Conservation (phyloP, 53 echinoderm and acorn worm genomes). For the Henricia sp. region DNA sequence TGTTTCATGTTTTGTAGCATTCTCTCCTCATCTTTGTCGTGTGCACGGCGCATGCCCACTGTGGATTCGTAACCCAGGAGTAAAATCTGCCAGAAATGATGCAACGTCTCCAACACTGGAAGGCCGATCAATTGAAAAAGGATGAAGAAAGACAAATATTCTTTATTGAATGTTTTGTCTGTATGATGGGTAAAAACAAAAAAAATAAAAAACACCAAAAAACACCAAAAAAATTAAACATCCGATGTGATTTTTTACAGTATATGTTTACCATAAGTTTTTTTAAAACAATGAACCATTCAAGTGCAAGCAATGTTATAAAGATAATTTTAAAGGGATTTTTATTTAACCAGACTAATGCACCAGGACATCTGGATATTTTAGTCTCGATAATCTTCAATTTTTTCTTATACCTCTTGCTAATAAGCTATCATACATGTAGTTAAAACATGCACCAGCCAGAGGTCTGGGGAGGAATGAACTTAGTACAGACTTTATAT, state of each 20-base stretch:
- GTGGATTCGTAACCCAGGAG: not conserved
- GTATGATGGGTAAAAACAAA: not conserved
- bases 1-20: slow-evolving; percentile 14
- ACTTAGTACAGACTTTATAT: not conserved
- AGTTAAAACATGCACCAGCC: not conserved
- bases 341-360: not conserved
- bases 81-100: not conserved
- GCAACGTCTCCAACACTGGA: not conserved
- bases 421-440: no score
- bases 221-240: not conserved
- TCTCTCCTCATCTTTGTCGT: slow-evolving; percentile 43
- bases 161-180: not conserved
- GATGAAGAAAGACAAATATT: not conserved
- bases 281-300: slow-evolving; percentile 15
- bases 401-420: not conserved
- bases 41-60: not conserved
- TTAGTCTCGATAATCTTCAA: not conserved
- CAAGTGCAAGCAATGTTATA: slow-evolving; percentile 39
- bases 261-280: slow-evolving; percentile 20
- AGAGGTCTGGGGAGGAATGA: not conserved
- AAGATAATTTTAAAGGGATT: slow-evolving; percentile 7
- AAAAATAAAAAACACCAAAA: not conserved
- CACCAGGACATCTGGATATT: not conserved
- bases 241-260: not conserved
- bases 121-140: not conserved